Conservation (phyloP, 2,113 vertebrate genomes). For the Anarhynchus alexandrinus region DNA sequence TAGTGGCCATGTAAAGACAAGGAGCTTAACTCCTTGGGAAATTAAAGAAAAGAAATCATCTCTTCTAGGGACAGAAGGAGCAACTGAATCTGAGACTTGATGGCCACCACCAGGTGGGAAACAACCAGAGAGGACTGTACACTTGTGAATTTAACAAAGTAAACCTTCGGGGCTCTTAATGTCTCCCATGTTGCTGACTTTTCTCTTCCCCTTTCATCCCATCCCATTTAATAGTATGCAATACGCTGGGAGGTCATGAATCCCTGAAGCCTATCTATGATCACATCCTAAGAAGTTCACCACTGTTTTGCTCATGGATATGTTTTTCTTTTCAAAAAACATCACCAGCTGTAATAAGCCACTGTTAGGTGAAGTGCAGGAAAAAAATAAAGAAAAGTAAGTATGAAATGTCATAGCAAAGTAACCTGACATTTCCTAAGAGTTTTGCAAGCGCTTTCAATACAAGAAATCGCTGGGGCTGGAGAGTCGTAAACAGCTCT, state of each 20-base stretch:
- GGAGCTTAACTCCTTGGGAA: neutral
- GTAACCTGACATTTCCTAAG: neutral
- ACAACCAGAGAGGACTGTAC: neutral
- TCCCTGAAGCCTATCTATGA: neutral
- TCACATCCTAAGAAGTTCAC: neutral
- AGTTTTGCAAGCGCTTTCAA: neutral
- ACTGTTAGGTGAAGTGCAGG: rapidly evolving
- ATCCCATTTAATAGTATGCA: neutral
- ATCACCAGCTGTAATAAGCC: neutral
- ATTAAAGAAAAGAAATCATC: neutral
- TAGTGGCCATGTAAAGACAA: neutral
- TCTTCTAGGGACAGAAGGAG: neutral
- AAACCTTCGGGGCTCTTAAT: neutral
- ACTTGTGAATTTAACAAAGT: neutral
- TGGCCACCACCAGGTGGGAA: neutral
- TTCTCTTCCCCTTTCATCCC: neutral
- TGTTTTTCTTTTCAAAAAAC: neutral
- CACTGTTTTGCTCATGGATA: neutral
- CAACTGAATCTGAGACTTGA: neutral
- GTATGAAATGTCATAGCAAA: neutral
- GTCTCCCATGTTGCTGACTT: rapidly evolving
- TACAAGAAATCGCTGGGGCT: neutral
- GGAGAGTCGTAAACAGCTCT: neutral
- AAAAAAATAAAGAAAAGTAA: too few relatives aligned
- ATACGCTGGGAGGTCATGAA: neutral